Evolutionary conservation across 2,113 vertebrate species (phyloP).

Genomic region (Australoheros scitulus): DNA sequence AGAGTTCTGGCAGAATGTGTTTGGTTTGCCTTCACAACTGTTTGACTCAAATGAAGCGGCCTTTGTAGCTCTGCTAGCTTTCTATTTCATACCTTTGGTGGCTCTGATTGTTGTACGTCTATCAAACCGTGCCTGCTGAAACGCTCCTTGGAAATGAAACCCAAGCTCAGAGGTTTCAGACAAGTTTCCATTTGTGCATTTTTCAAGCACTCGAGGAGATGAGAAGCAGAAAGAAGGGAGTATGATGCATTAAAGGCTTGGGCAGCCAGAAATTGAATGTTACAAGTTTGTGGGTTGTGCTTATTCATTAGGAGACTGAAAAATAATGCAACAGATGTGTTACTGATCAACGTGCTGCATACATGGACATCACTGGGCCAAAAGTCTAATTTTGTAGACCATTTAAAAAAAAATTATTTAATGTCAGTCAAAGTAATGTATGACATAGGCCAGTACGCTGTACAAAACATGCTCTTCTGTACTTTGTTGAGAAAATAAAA

Average conservation of each 20-base stretch:
- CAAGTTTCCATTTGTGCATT: conserved; percentile 2
- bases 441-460: background rate
- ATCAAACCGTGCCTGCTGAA: background rate
- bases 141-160: conserved; percentile 1
- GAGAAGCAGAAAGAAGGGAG: background rate
- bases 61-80: background rate
- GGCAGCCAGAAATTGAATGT: background rate
- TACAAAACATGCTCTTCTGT: background rate
- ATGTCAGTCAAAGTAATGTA: background rate
- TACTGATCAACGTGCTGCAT: background rate
- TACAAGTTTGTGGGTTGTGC: background rate
- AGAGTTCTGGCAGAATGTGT: background rate
- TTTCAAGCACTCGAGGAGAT: background rate
- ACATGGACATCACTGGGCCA: background rate
- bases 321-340: background rate
- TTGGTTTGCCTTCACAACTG: background rate
- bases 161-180: background rate
- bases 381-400: background rate
- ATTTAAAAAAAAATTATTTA: accelerated
- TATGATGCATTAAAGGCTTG: background rate
- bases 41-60: background rate
- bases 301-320: background rate
- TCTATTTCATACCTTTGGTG: background rate
- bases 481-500: background rate
- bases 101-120: background rate